Base-by-base conservation (phyloP, 2,797 vertebrate species). In the Platyrinchus mystaceus region DNA sequence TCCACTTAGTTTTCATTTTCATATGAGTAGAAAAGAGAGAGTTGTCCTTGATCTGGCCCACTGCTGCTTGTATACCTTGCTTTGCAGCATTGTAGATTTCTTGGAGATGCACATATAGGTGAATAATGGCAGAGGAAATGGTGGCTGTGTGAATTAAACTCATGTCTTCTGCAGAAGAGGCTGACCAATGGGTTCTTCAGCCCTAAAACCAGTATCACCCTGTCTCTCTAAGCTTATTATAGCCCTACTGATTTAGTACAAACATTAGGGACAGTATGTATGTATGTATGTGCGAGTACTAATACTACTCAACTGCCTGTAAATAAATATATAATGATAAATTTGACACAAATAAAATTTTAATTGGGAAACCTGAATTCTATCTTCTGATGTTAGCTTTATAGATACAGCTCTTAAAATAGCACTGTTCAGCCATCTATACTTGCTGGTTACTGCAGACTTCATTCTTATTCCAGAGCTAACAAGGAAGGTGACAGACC, bases 371-470 rank as follows among this genome's bases (percentile, higher is more conserved):
- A 30, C 2, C 10, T 10, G 7, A 36, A 16, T 70, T 70, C 21
- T 34, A 1, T 55, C 4, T 55, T 71, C 28, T 68, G 50, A 13
- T 49, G 4, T 13, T 52, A 37, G 4, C 14, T 75, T 78, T 60
- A 23, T 20, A 20, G n/a, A 30, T 23, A 4, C 0, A 68, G 21
- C 23, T 89, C 74, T 74, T 55, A 18, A 71, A 68, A 44, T 26
- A 22, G 1, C 9, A 36, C 12, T 2, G 1, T 58, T 68, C 23
- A 66, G 26, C 4, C 1, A 2, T 53, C 16, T 41, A 21, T 36
- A n/a, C 32, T 53, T 70, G 24, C 32, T 43, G 15, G 16, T 63
- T 44, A 28, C 23, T 44, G 12, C 19, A 6, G 28, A 21, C 14
- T 83, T 83, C 37, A 17, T 39, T 78, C 10, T 11, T 49, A 4